These are phyloP conservation scores for Poeciliopsis occidentalis DNA, from an alignment of 2,113 vertebrate genomes.

Conservation along the genomic window DNA sequence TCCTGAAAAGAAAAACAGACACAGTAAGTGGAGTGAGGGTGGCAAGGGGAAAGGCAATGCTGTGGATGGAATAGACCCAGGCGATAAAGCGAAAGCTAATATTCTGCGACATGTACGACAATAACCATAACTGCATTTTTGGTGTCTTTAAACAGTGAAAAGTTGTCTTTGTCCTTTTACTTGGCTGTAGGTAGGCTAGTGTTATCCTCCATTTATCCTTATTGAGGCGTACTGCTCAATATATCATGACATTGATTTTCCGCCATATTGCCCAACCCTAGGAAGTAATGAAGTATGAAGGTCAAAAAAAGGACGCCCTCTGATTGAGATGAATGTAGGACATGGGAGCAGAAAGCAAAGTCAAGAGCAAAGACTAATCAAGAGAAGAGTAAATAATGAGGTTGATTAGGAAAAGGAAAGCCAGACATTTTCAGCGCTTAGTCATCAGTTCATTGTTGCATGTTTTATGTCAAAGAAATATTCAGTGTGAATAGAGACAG, in stretches of 20 bases:
- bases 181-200: too few relatives aligned
- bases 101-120: too few relatives aligned
- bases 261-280: too few relatives aligned
- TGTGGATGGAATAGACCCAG: too few relatives aligned
- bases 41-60: not conserved
- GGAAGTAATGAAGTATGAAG: not conserved
- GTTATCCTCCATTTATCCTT: too few relatives aligned
- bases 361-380: constrained; percentile 22
- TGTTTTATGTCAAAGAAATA: constrained; percentile 57
- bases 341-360: not conserved
- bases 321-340: constrained; percentile 29
- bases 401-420: constrained; percentile 24
- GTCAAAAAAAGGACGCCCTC: constrained; percentile 5
- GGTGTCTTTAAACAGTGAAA: too few relatives aligned
- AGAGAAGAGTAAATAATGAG: constrained; percentile 15
- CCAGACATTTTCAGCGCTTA: not conserved
- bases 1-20: constrained; percentile 95
- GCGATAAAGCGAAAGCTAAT: too few relatives aligned
- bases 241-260: too few relatives aligned
- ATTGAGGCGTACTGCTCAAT: too few relatives aligned
- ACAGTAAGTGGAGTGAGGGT: constrained; percentile 85
- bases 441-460: constrained; percentile 32
- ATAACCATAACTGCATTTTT: too few relatives aligned
- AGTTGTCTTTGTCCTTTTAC: too few relatives aligned
- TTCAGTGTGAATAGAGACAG: constrained; percentile 50